These are phyloP conservation scores for Prionace glauca DNA, from an alignment of 2,797 vertebrate species.

Conservation along the genomic window DNA sequence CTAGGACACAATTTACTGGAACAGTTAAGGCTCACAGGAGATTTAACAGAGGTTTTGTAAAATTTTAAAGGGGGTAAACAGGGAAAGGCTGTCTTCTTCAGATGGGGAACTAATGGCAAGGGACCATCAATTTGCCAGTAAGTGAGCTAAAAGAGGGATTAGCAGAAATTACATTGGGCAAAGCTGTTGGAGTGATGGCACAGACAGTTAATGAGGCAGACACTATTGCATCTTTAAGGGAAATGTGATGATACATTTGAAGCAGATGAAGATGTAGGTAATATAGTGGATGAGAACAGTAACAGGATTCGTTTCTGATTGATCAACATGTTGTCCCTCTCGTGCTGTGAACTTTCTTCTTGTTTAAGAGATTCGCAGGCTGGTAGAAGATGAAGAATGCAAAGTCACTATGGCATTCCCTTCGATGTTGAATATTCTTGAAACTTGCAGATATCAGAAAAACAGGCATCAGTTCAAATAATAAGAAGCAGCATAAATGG, in stretches of 20 bases:
- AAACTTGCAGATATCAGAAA: neutral
- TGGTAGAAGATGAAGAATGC: neutral
- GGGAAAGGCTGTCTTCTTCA: neutral
- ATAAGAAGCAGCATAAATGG: neutral
- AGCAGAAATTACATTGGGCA: neutral
- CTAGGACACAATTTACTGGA: neutral
- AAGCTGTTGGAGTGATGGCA: neutral
- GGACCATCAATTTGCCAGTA: neutral
- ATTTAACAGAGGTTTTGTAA: neutral
- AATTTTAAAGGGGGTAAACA: neutral
- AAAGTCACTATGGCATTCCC: neutral
- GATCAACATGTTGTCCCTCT: neutral
- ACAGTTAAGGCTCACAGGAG: neutral
- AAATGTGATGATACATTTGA: neutral
- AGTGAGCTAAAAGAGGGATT: neutral
- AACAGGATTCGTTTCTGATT: neutral
- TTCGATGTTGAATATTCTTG: neutral
- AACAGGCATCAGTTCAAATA: neutral
- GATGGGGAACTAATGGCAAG: neutral
- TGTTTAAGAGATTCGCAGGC: neutral
- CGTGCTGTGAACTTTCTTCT: neutral
- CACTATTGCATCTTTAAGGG: neutral
- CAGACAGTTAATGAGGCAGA: neutral
- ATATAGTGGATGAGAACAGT: neutral
- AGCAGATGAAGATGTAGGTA: neutral